A percentile compares a stretch with the other conserved stretches of the same genome.
Evolutionary conservation across 2,113 vertebrate species (phyloP).

Genomic region (Amazona guildingii): DNA sequence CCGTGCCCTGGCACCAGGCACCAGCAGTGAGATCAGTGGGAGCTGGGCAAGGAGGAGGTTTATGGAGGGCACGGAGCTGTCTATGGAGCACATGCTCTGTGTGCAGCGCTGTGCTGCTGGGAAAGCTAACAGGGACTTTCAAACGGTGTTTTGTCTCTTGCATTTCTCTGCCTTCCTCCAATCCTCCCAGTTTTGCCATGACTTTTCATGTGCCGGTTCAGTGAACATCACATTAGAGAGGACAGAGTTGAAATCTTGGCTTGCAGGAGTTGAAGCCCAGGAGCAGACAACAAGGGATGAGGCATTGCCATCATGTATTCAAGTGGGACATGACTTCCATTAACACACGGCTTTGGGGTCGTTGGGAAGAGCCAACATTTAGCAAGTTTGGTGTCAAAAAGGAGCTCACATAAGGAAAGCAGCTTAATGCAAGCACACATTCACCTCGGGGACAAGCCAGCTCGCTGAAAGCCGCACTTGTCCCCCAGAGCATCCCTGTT

Average conservation of each 20-base stretch:
- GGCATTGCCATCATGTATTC: background rate
- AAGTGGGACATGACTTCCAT: background rate
- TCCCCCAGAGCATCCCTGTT: background rate
- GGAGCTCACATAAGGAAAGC: background rate
- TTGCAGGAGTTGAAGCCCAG: background rate
- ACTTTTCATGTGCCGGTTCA: background rate
- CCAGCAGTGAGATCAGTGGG: background rate
- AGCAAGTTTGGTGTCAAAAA: background rate
- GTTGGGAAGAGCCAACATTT: background rate
- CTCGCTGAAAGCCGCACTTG: background rate
- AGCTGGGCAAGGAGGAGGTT: background rate
- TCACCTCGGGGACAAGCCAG: background rate
- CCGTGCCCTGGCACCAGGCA: background rate
- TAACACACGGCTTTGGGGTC: rapidly evolving
- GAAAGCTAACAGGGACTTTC: background rate
- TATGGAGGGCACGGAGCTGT: background rate
- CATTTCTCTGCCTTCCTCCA: background rate
- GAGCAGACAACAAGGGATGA: background rate
- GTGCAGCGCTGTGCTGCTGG: background rate
- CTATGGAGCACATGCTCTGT: background rate
- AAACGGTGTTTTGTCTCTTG: background rate
- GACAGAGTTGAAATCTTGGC: background rate
- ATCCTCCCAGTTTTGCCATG: background rate
- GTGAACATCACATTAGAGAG: background rate
- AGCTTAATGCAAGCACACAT: background rate